These are phyloP conservation scores for Salvelinus fontinalis DNA, from an alignment of 2,113 vertebrate species.

Conservation along the genomic window DNA sequence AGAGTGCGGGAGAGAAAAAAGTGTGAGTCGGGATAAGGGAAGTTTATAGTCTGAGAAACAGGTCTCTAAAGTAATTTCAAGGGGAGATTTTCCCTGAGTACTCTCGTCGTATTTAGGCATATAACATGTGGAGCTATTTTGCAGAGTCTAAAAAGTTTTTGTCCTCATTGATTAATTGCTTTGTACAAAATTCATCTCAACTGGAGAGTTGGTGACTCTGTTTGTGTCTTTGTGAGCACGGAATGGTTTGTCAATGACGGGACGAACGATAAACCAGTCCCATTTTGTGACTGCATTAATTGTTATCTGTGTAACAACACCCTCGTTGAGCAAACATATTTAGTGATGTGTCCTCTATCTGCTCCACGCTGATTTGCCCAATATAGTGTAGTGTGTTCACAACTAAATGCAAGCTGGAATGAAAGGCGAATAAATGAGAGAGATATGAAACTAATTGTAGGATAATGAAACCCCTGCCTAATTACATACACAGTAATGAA, in stretches of 20 bases:
- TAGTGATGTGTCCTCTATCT: conserved; percentile 52
- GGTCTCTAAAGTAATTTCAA: too few relatives aligned
- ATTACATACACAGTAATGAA: conserved; percentile 40
- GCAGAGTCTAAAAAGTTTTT: background rate
- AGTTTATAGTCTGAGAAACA: too few relatives aligned
- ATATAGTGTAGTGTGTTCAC: conserved; percentile 42
- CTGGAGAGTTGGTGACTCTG: background rate
- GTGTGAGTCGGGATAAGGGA: background rate
- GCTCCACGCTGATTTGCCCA: conserved; percentile 45
- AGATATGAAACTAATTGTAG: conserved; percentile 57
- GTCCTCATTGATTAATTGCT: background rate
- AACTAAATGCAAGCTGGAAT: conserved; percentile 58
- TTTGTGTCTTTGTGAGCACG: too few relatives aligned
- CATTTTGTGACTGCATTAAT: conserved; percentile 49
- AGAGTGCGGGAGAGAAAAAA: background rate
- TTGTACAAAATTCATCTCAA: background rate
- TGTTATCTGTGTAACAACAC: conserved; percentile 59
- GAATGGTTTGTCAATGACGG: conserved; percentile 52
- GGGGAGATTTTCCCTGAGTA: too few relatives aligned
- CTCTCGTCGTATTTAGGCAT: too few relatives aligned
- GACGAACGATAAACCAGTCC: conserved; percentile 48
- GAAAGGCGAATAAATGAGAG: conserved; percentile 40
- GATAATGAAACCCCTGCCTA: conserved; percentile 57
- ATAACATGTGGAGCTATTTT: background rate
- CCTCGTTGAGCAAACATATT: conserved; percentile 62